These are phyloP conservation scores for Falcaria lacertinaria DNA, from an alignment of 2,888 invertebrate species.

Conservation along the genomic window DNA sequence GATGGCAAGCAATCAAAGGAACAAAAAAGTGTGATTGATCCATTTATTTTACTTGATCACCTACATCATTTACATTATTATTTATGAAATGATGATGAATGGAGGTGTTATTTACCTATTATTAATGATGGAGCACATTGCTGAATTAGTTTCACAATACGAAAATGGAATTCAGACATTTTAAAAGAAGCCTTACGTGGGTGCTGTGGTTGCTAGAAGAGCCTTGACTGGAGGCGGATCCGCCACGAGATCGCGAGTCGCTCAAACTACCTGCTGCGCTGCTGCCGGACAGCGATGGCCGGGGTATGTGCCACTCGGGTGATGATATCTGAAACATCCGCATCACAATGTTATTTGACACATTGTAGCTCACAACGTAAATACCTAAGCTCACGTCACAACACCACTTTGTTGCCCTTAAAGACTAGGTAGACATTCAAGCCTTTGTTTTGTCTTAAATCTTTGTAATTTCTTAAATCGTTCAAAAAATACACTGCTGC, in stretches of 20 bases:
- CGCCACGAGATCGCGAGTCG: conserved; percentile 66
- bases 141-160: conserved; percentile 23
- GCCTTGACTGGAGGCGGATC: conserved; percentile 83
- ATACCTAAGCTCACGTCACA: too few species aligned
- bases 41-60: background rate
- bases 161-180: too few species aligned
- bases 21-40: conserved; percentile 7
- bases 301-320: conserved; percentile 88
- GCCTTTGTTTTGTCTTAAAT: too few species aligned
- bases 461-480: too few species aligned
- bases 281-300: conserved; percentile 85
- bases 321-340: conserved; percentile 66
- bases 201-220: conserved; percentile 86
- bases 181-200: conserved; percentile 80
- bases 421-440: too few species aligned
- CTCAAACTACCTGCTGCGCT: conserved; percentile 52
- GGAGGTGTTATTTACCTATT: conserved; percentile 1
- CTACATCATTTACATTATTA: background rate
- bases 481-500: too few species aligned
- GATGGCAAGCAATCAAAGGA: conserved; percentile 19
- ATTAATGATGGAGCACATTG: conserved; percentile 21
- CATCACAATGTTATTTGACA: too few species aligned
- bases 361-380: too few species aligned
- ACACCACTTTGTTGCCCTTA: too few species aligned
- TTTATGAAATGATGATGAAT: background rate